Evolutionary conservation across 2,888 invertebrate genomes (phyloP), one percentile per base, ranked within the genome.

Genomic region (Ennomos fuscantarius): DNA sequence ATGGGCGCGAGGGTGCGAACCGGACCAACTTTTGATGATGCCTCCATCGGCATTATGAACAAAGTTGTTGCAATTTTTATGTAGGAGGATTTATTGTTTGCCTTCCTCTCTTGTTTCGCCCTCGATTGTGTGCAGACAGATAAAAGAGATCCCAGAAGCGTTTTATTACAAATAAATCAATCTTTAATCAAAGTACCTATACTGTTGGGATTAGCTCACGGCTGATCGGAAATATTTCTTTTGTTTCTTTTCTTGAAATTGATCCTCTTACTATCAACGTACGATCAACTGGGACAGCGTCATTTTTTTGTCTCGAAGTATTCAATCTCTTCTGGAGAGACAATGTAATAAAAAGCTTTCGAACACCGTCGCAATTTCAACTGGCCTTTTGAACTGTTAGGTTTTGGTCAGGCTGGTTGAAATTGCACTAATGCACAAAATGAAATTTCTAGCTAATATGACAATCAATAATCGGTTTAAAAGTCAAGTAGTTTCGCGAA

Each of bases 61-160:
- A 86, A 90, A 91, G 89, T 92, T 91, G 87, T 82, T 89, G 89
- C 91, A 91, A 91, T 91, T 90, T 91, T 92, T 91, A 90, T 89
- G 88, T 86, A 74, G 85, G 85, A 76, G 89, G 87, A 87, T 90
- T 89, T 91, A 91, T 90, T 89, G 89, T 88, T 89, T 77, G 82
- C 77, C 73, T 81, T 84, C 76, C 82, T 82, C 72, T 87, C 70
- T 87, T 86, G 83, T 87, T 88, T 89, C 79, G 71, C 84, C 81
- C 82, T 76, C 79, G 69, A 81, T 86, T 88, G 87, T 88, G 86
- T 76, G 78, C 68, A 71, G 83, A 81, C 76, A 89, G 90, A 90
- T 91, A 91, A 89, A 87, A 79, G 82, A 76, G 70, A 82, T 73
- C 71, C 77, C 76, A 75, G 72, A 78, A 81, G 72, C 78, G 76